Conservation (phyloP, 2,888 invertebrate species). For the Microctonus brassicae region DNA sequence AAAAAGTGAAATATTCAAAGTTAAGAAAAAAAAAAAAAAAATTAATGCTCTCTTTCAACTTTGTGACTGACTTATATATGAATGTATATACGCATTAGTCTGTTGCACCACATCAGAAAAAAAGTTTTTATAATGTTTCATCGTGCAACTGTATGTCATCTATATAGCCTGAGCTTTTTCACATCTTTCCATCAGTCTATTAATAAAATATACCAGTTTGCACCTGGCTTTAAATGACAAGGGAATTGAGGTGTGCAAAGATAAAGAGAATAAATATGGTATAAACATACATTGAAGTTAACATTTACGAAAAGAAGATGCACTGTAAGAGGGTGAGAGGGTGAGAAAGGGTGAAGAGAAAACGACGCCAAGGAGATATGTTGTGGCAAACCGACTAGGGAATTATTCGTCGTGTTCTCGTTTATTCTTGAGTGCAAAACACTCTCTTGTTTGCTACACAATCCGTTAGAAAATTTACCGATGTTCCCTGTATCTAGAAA, state of each 20-base stretch:
- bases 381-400: conserved; percentile 10
- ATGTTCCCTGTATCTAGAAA: conserved; percentile 37
- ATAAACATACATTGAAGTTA: background rate
- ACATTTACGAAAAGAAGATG: background rate
- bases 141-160: background rate
- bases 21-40: background rate
- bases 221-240: background rate
- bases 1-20: background rate
- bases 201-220: background rate
- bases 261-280: background rate
- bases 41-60: background rate
- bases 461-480: conserved; percentile 43
- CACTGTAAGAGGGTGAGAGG: background rate
- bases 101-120: background rate
- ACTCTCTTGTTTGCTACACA: conserved; percentile 11
- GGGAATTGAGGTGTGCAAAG: background rate
- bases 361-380: background rate
- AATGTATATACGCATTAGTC: too few relatives aligned
- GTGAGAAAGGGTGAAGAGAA: background rate
- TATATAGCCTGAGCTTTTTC: background rate
- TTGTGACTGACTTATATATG: background rate
- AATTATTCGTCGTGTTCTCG: conserved; percentile 37
- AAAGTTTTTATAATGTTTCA: background rate
- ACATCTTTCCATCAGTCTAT: background rate
- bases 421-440: background rate